Evolutionary conservation across 2,113 vertebrate species (phyloP).

Genomic region (Prochilodus magdalenae): DNA sequence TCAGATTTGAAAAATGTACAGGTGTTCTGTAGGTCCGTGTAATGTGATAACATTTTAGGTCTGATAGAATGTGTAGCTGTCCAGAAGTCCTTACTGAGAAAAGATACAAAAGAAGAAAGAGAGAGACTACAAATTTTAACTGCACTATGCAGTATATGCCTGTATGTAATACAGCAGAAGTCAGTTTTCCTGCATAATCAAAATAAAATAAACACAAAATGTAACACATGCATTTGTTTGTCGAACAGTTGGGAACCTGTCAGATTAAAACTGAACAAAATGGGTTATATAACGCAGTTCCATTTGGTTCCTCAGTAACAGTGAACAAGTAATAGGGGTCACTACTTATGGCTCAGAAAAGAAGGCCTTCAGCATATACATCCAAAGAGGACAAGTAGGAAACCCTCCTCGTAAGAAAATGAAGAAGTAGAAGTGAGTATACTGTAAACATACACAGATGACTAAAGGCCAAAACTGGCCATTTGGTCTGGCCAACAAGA

Average conservation of each 20-base stretch:
- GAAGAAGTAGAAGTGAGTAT: background rate
- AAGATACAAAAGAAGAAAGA: constrained; percentile 9
- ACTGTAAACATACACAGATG: background rate
- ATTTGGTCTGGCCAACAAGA: background rate
- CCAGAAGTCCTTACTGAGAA: too few relatives aligned
- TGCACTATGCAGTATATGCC: background rate
- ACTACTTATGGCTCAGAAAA: background rate
- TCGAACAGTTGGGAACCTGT: constrained; percentile 9
- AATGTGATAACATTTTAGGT: too few relatives aligned
- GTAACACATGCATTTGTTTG: background rate
- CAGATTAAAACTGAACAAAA: background rate
- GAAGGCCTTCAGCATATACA: background rate
- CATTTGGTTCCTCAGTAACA: constrained; percentile 8
- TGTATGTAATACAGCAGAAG: background rate
- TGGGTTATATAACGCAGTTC: background rate
- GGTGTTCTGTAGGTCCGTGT: too few relatives aligned
- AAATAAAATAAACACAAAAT: constrained; percentile 6
- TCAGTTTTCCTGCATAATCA: background rate
- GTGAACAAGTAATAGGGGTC: background rate
- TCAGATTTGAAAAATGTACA: too few relatives aligned
- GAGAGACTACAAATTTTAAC: background rate
- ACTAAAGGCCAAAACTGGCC: constrained; percentile 7
- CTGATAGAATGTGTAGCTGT: too few relatives aligned
- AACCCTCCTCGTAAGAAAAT: background rate
- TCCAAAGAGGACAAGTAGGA: background rate